Conservation (phyloP, 2,888 invertebrate genomes). For the Galerucella pusilla region DNA sequence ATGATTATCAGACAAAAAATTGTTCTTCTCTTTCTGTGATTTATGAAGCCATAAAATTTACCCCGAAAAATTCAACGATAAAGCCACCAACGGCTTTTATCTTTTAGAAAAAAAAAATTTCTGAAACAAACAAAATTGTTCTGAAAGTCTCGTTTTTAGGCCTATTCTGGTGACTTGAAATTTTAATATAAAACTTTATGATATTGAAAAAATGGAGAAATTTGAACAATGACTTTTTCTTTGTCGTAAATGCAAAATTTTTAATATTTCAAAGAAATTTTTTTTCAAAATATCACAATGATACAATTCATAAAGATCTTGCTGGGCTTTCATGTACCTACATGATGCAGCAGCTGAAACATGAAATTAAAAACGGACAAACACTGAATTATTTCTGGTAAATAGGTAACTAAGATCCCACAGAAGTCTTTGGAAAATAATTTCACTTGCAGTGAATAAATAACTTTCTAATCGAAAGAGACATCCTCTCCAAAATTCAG, state of each 20-base stretch:
- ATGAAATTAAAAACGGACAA: no score
- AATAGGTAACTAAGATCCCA: no score
- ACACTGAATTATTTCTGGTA: no score
- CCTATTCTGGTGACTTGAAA: conserved; percentile 1
- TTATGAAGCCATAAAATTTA: conserved; percentile 31
- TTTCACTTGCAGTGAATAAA: no score
- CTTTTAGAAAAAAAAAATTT: conserved; percentile 11
- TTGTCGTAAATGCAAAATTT: background rate
- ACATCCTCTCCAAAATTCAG: no score
- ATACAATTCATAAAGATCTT: no score
- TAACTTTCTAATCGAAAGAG: no score
- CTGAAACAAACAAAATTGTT: conserved; percentile 21
- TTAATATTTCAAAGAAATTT: no score
- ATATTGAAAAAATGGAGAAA: conserved; percentile 8
- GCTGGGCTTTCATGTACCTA: no score
- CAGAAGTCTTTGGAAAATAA: no score
- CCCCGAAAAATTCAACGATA: conserved; percentile 22
- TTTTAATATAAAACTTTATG: conserved; percentile 18
- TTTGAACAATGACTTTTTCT: background rate
- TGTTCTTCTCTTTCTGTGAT: conserved; percentile 28
- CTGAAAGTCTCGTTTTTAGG: conserved; percentile 4
- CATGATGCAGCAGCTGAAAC: no score
- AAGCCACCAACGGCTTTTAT: conserved; percentile 11
- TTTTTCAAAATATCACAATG: no score
- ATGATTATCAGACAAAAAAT: conserved; percentile 37